Evolutionary conservation across 2,888 invertebrate species (phyloP), one percentile per base, ranked within the genome.

Genomic region (Drosophila tripunctata): DNA sequence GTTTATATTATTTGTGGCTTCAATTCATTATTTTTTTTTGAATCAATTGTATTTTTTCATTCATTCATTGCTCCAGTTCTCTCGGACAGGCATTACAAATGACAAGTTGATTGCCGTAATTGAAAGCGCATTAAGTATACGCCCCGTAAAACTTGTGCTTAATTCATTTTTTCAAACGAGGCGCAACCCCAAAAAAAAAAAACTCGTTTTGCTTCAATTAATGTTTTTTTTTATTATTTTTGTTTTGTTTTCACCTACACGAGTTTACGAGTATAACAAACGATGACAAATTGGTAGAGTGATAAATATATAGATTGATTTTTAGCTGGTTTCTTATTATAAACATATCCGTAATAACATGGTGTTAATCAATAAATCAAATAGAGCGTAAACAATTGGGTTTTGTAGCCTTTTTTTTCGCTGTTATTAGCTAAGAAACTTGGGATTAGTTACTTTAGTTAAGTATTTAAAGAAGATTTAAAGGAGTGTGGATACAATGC

Each of bases 91-190:
- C 51, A 41, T 62, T 56, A 77, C 57, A 70, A 84, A 87, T 84
- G 64, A 47, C 67, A 71, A 62, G 71, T 84, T 81, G 63, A 81
- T 84, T 66, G 78, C 63, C 69, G n/a, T 60, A 63, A 65, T 79
- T 79, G 67, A 65, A 69, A 52, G 57, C 58, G 44, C 62, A 82
- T 67, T 62, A 66, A 60, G 12, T 40, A 27, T 38, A 22, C 52
- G 57, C 38, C 41, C 48, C 19, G n/a, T n/a, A 55, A 56, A 38
- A 67, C 52, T 57, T 60, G 38, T 41, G 55, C 19, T 47, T 50
- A 27, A 30, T 41, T 19, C 27, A 54, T 15, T n/a, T n/a, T n/a
- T n/a, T n/a, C n/a, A n/a, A 48, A 58, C 48, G 40, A 56, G 30
- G 15, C 36, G n/a, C n/a, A n/a, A n/a, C 24, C 24, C 51, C 27